These are phyloP conservation scores for Hydrocynus forskahlii DNA, from an alignment of 2,797 vertebrate species.

Conservation along the genomic window DNA sequence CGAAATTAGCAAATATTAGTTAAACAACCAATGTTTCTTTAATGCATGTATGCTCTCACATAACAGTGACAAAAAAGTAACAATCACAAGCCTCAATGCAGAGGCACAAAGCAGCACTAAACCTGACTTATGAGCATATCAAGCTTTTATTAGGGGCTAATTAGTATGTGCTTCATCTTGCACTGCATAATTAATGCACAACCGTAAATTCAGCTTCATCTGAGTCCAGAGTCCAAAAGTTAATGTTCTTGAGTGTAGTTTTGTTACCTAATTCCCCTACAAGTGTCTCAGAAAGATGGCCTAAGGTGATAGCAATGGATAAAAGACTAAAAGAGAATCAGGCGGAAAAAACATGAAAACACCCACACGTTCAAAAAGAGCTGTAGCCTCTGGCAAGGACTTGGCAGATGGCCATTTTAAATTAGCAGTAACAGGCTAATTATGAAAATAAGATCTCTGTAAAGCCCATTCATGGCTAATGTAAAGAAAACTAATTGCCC, in stretches of 20 bases:
- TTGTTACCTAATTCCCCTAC: constrained; percentile 12
- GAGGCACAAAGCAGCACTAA: constrained; percentile 28
- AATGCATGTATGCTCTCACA: neutral
- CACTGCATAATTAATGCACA: constrained; percentile 25
- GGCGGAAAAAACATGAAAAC: constrained; percentile 7
- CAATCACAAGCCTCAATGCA: neutral
- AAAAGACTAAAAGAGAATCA: constrained; percentile 21
- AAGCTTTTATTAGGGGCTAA: constrained; percentile 15
- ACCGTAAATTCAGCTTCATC: constrained; percentile 25
- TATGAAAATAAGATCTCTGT: constrained; percentile 3
- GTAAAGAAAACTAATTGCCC: neutral
- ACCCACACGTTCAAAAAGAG: neutral
- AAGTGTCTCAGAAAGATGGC: neutral
- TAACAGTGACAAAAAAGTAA: neutral
- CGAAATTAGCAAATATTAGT: neutral
- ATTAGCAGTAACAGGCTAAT: constrained; percentile 15
- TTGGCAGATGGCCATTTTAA: constrained; percentile 15
- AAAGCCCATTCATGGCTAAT: constrained; percentile 17
- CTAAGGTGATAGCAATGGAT: constrained; percentile 11
- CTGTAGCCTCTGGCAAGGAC: constrained; percentile 5
- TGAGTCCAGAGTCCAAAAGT: constrained; percentile 15
- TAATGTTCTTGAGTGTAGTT: constrained; percentile 28
- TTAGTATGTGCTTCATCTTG: constrained; percentile 23
- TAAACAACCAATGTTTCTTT: neutral
- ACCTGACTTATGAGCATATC: neutral